phyloP scores from a whole-genome alignment of 2,113 vertebrate genomes.

The Scopus umbretta region DNA sequence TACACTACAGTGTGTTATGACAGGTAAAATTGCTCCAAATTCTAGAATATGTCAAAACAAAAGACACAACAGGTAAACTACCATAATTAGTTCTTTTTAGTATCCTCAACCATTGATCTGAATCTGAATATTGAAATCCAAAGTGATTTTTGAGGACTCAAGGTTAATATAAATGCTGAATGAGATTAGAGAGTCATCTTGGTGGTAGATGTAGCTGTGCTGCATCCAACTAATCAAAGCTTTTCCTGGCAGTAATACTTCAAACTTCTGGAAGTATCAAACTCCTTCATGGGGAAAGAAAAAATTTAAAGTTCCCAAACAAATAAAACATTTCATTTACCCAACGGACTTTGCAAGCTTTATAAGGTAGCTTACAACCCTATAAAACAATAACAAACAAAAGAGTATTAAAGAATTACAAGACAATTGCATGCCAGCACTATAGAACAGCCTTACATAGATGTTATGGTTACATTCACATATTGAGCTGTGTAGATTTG shows the following conservation, averaged over 20 bases:
- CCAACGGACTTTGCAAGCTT: not conserved
- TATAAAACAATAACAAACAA: not conserved
- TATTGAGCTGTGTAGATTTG: not conserved
- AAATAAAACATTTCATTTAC: not conserved
- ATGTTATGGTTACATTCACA: not conserved
- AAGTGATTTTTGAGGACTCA: not conserved
- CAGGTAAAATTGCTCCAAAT: not conserved
- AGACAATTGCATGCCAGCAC: not conserved
- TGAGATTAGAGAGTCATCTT: not conserved
- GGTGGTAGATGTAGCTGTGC: not conserved
- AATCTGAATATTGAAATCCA: not conserved
- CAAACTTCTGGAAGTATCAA: not conserved
- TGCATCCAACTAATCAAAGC: not conserved
- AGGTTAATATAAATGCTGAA: not conserved
- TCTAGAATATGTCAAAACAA: not conserved
- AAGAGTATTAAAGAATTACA: not conserved
- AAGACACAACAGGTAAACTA: not conserved
- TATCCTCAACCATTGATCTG: not conserved
- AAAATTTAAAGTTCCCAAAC: not conserved
- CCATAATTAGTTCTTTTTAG: not conserved
- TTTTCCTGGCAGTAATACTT: not conserved
- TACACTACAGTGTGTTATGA: not conserved
- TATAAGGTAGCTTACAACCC: not conserved
- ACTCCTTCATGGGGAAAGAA: not conserved
- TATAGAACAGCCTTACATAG: not conserved